Evolutionary conservation across 2,113 vertebrate species (phyloP).

Genomic region (Forbesichthys agassizii): DNA sequence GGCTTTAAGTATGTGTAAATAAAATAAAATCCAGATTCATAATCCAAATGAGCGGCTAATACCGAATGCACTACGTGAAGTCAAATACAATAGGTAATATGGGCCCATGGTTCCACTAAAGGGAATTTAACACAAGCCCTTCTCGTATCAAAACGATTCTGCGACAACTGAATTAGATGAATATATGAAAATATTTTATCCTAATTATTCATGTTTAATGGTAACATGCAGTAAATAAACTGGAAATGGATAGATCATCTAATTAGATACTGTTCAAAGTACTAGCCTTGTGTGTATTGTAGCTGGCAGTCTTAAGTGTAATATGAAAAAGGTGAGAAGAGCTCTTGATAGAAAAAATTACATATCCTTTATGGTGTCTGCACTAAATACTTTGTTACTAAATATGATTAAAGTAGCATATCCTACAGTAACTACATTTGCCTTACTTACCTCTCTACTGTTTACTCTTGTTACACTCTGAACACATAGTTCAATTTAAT

Average conservation of each 20-base stretch:
- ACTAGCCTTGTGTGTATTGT: background rate
- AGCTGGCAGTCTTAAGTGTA: background rate
- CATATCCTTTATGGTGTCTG: background rate
- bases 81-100: background rate
- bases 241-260: too few species aligned
- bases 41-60: background rate
- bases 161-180: too few species aligned
- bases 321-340: background rate
- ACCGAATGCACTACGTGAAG: background rate
- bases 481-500: too few species aligned
- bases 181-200: too few species aligned
- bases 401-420: too few species aligned
- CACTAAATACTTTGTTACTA: background rate
- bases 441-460: too few species aligned
- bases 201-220: too few species aligned
- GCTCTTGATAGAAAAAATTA: background rate
- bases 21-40: background rate
- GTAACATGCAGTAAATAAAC: too few species aligned
- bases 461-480: too few species aligned
- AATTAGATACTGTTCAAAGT: background rate
- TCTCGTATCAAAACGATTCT: background rate
- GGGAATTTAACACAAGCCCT: background rate
- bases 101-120: background rate
- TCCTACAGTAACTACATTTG: too few species aligned
- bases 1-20: conserved; percentile 30